phyloP scores from a whole-genome alignment of 2,888 invertebrate species.

The Sinohyriopsis cumingii region DNA sequence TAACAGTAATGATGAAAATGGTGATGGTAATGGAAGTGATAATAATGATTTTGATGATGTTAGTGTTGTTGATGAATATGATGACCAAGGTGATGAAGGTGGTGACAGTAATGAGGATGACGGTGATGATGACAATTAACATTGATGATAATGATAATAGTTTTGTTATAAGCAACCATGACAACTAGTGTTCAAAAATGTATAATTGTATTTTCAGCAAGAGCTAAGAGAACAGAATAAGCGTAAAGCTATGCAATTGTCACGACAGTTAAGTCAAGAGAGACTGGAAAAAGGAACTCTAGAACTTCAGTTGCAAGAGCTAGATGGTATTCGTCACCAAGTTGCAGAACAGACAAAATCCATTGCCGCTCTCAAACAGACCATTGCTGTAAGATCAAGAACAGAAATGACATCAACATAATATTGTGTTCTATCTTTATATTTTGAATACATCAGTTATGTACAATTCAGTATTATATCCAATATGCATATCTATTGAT shows the following conservation, averaged over 20 bases:
- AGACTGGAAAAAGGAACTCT: constrained; percentile 46
- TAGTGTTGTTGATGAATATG: too few species aligned
- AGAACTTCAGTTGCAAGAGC: constrained; percentile 40
- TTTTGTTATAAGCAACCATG: too few species aligned
- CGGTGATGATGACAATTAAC: too few species aligned
- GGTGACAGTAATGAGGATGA: too few species aligned
- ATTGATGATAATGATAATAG: too few species aligned
- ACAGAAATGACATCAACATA: not conserved
- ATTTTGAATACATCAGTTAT: too few species aligned
- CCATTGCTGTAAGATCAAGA: constrained; percentile 50
- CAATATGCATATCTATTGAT: too few species aligned
- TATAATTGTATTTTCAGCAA: constrained; percentile 37
- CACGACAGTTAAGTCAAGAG: constrained; percentile 49
- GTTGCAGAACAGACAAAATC: constrained; percentile 54
- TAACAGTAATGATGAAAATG: too few species aligned
- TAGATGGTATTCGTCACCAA: constrained; percentile 45
- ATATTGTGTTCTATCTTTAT: not conserved
- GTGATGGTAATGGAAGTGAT: too few species aligned
- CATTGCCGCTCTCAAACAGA: constrained; percentile 52
- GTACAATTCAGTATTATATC: too few species aligned
- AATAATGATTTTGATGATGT: too few species aligned
- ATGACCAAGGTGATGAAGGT: too few species aligned
- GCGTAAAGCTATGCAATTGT: constrained; percentile 46
- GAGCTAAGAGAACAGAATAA: constrained; percentile 51
- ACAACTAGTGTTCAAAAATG: not conserved